phyloP scores from a whole-genome alignment of 2,113 vertebrate genomes.

The Pterocles burchelli region DNA sequence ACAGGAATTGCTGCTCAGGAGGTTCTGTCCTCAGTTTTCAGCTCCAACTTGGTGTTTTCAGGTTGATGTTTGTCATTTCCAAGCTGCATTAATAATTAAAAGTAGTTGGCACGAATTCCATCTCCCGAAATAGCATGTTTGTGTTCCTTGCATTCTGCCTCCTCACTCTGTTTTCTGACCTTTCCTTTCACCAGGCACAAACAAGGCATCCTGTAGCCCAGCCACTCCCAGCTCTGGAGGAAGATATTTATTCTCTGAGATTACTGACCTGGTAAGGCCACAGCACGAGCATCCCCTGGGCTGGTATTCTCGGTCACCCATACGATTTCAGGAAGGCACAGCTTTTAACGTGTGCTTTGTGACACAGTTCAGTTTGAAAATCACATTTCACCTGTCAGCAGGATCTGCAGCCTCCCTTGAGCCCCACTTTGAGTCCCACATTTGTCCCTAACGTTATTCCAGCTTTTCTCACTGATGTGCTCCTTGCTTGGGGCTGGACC shows the following conservation, averaged over 20 bases:
- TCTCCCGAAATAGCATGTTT: background rate
- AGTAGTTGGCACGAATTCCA: background rate
- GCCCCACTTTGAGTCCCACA: background rate
- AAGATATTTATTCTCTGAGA: constrained; percentile 29
- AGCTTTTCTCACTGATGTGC: background rate
- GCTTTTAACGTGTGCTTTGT: background rate
- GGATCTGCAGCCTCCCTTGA: background rate
- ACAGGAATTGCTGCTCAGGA: background rate
- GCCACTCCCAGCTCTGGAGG: background rate
- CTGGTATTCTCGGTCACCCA: background rate
- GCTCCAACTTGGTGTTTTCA: background rate
- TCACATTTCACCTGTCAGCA: background rate
- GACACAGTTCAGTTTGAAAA: background rate
- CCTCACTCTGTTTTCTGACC: background rate
- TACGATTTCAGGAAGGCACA: fast-evolving
- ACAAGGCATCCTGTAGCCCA: background rate
- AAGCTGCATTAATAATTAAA: background rate
- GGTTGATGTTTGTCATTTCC: background rate
- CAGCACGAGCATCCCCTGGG: background rate
- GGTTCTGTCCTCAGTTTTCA: background rate
- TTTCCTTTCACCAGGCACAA: constrained; percentile 56
- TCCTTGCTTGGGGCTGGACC: background rate
- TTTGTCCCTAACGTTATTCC: background rate
- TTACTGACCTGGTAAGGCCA: constrained; percentile 62
- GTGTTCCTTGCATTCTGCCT: background rate